These are phyloP conservation scores for Chloroclystis v-ata DNA, from an alignment of 2,888 invertebrate genomes.

Conservation along the genomic window DNA sequence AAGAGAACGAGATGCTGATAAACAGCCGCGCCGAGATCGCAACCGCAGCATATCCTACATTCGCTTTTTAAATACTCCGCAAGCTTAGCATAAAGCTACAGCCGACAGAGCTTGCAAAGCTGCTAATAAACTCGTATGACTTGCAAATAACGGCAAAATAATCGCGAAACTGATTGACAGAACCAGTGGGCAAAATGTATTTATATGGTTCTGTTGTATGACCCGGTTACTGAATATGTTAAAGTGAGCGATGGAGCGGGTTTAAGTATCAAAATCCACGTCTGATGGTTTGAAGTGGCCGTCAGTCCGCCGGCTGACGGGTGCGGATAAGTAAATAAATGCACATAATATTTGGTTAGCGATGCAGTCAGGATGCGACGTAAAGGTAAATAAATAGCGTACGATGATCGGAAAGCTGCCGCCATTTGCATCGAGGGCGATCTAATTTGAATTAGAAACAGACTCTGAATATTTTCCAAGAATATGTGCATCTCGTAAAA, in stretches of 20 bases:
- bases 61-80: constrained; percentile 44
- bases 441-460: constrained; percentile 48
- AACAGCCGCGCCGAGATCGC: constrained; percentile 48
- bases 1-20: constrained; percentile 63
- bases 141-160: constrained; percentile 62
- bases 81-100: constrained; percentile 23
- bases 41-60: constrained; percentile 46
- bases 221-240: constrained; percentile 46
- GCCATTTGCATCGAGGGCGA: constrained; percentile 63
- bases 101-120: constrained; percentile 8
- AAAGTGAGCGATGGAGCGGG: constrained; percentile 36
- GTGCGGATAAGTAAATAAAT: constrained; percentile 62
- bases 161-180: constrained; percentile 60
- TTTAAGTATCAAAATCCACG: constrained; percentile 42
- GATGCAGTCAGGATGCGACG: constrained; percentile 47
- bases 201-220: constrained; percentile 30
- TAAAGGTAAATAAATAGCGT: constrained; percentile 50
- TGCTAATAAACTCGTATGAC: constrained; percentile 37
- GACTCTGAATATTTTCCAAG: constrained; percentile 27
- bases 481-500: not conserved
- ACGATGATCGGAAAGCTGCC: constrained; percentile 36
- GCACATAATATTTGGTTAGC: constrained; percentile 71
- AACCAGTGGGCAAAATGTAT: constrained; percentile 44
- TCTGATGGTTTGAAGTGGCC: constrained; percentile 39
- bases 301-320: constrained; percentile 41